Evolutionary conservation across 1,140 invertebrate species (phyloP).

Genomic region (Drosophila ironensis): DNA sequence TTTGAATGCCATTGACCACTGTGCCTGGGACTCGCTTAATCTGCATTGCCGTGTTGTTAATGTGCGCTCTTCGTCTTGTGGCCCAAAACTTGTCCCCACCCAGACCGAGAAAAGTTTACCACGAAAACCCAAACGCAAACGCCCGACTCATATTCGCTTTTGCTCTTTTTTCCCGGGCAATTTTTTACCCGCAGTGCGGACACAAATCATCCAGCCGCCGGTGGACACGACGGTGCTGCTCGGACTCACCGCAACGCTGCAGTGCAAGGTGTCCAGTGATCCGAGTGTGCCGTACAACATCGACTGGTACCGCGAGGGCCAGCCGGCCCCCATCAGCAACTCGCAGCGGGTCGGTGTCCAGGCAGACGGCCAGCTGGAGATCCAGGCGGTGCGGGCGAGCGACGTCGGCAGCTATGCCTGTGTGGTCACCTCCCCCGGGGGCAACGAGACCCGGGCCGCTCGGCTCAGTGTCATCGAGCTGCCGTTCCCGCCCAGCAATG

Average conservation of each 20-base stretch:
- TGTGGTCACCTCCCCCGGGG: conserved; percentile 91
- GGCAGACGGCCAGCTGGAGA: conserved; percentile 90
- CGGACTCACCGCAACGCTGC: conserved; percentile 93
- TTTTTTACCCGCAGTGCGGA: conserved; percentile 86
- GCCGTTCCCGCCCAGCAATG: conserved; percentile 94
- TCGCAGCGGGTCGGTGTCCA: conserved; percentile 88
- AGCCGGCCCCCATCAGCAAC: conserved; percentile 82
- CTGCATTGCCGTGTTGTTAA: conserved; percentile 58
- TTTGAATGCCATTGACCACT: too few relatives aligned
- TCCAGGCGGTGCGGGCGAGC: conserved; percentile 90
- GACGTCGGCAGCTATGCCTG: conserved; percentile 93
- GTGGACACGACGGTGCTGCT: conserved; percentile 93
- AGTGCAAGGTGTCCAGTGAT: conserved; percentile 97
- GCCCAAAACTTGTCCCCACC: too few relatives aligned
- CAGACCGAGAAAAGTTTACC: too few relatives aligned
- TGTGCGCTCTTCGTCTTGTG: conserved; percentile 14
- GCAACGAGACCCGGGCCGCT: conserved; percentile 94
- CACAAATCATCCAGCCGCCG: conserved; percentile 95
- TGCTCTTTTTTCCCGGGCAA: neutral
- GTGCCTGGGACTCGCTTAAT: conserved; percentile 45
- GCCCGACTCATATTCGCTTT: neutral
- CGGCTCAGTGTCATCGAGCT: conserved; percentile 95
- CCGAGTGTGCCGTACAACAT: conserved; percentile 94
- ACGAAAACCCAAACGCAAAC: too few relatives aligned
- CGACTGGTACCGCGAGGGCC: conserved; percentile 94